Base-by-base conservation (phyloP, 2,113 vertebrate species). In the Bungarus multicinctus region DNA sequence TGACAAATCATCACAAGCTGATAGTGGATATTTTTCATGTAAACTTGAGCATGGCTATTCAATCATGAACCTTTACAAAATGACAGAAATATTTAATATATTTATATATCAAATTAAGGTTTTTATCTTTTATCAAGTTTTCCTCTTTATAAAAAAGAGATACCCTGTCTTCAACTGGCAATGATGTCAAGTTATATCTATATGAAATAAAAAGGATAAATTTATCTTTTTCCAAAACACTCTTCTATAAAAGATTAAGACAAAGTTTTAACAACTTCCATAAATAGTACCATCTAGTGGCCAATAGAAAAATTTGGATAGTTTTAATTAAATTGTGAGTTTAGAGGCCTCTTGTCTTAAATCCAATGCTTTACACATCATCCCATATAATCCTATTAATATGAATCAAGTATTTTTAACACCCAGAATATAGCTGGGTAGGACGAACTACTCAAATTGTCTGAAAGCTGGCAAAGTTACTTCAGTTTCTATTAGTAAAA, bases 211-310 rank as follows among this genome's bases (percentile, higher is more conserved):
- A 57, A 30, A 7, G 14, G 22, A 60, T 3, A 50, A 22, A 30
- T 18, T 25, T 58, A 34, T 20, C 14, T 87, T 47, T 7, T n/a
- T 22, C 18, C 22, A 2, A 87, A 50, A 25, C n/a, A 87, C 3
- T 87, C n/a, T 30, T 55, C 69, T 53, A 87, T 20, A 60, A 30
- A 87, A 85, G 52, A 30, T 55, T 53, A 30, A 39, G 23, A 43
- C 22, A 85, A 22, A 74, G 4, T 7, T 10, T 55, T 57, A 14
- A 30, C 4, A 2, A 18, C 20, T 87, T 52, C 90, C 89, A 93
- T 64, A 25, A 10, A 94, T 87, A 95, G 58, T 92, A 93, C 96
- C 96, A 95, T 92, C 96, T 96, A 1, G 96, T 96, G 96, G 96
- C 34, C 95, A 93, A 50, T 92, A 45, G 85, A 60, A 88, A 74